Base-by-base conservation (phyloP, 2,888 invertebrate species). In the Xylota sylvarum region DNA sequence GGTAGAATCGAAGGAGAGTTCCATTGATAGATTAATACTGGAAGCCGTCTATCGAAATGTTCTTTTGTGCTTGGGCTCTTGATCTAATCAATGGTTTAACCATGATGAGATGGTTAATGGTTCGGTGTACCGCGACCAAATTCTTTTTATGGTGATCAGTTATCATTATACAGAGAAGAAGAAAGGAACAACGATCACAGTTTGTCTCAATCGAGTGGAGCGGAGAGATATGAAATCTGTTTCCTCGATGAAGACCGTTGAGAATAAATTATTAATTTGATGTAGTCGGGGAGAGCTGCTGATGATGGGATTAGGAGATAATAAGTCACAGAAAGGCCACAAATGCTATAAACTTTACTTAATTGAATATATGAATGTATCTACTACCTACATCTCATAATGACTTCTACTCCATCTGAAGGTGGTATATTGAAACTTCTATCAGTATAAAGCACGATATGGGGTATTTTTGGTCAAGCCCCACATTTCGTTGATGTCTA, bases 31-130 rank as follows among this genome's bases (percentile, higher is more conserved):
- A 67, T 60, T 48, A 56, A 79, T 10, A 65, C 43, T 65, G 56
- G 60, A 37, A 70, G 69, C 23, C 37, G 56, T 5, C 14, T 32
- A 60, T 50, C 46, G 64, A 52, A 65, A 27, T 43, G n/a, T 62
- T 69, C 72, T 48, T 76, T 76, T 76, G 81, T 70, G 69, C 6
- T 27, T 50, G 50, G 14, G 14, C 14, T 56, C 69, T 81, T 64
- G 48, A 70, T 50, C 76, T 81, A 86, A 86, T 86, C 85, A 73
- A 67, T 77, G 65, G 67, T 30, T 50, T 69, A 52, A 56, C 43
- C 52, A 72, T 58, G 65, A 70, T 76, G 62, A 72, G 78, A 69
- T 82, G 43, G 52, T 67, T 82, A 78, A 86, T 82, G 73, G 70
- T 56, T n/a, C 73, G 67, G 37, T 64, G 72, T 69, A 77, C 70